Evolutionary conservation across 2,113 vertebrate genomes (phyloP).

Genomic region (Psilopsiagon aurifrons): DNA sequence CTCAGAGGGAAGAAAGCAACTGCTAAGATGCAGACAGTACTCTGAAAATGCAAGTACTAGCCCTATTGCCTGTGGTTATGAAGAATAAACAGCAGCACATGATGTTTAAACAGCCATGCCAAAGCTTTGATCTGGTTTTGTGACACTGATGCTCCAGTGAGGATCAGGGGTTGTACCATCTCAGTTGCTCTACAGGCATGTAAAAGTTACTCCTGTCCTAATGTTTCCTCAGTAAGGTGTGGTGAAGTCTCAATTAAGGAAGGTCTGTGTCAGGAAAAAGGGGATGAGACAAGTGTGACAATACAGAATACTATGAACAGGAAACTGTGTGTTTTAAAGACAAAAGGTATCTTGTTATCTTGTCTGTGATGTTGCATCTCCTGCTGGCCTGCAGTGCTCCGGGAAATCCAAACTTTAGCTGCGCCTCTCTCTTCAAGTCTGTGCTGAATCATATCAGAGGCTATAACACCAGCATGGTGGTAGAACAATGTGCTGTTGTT

Average conservation of each 20-base stretch:
- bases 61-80: not conserved
- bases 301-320: not conserved
- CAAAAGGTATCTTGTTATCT: slow-evolving; percentile 27
- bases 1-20: not conserved
- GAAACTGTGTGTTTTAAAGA: slow-evolving; percentile 15
- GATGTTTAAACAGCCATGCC: not conserved
- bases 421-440: not conserved
- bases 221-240: not conserved
- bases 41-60: not conserved
- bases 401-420: slow-evolving; percentile 9
- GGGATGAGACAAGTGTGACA: not conserved
- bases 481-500: slow-evolving; percentile 48
- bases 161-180: not conserved
- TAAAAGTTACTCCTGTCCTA: not conserved
- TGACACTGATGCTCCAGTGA: not conserved
- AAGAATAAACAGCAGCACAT: not conserved
- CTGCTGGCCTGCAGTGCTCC: not conserved
- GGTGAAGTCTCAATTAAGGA: not conserved
- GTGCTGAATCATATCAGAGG: slow-evolving; percentile 9
- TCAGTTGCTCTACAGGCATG: not conserved
- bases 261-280: not conserved
- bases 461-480: not conserved
- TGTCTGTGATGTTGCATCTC: not conserved
- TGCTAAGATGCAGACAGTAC: not conserved
- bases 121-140: slow-evolving; percentile 10